Conservation (phyloP, 2,888 invertebrate genomes). For the Cotesia congregata region DNA sequence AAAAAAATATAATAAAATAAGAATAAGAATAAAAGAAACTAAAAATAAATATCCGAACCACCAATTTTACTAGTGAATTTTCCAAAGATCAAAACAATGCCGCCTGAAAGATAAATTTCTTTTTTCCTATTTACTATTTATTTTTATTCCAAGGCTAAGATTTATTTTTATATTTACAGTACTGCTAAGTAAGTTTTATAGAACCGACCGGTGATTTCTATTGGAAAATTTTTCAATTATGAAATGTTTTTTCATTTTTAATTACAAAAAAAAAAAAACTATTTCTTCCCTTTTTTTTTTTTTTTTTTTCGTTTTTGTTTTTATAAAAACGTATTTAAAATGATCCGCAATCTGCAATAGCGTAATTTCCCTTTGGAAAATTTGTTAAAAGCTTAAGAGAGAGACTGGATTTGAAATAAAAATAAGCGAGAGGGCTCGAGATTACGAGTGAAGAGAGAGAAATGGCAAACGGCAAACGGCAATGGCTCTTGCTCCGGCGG, state of each 20-base stretch:
- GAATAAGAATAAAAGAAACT: slow-evolving; percentile 26
- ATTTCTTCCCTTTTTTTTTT: not conserved
- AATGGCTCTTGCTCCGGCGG: slow-evolving; percentile 44
- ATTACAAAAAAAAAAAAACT: not conserved
- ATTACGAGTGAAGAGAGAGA: slow-evolving; percentile 37
- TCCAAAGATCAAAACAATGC: slow-evolving; percentile 19
- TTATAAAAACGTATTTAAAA: not conserved
- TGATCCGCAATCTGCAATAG: not conserved
- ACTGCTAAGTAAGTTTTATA: no score
- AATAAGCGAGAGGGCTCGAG: slow-evolving; percentile 46
- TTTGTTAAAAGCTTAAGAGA: slow-evolving; percentile 20
- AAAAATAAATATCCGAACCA: not conserved
- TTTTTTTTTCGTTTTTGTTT: not conserved
- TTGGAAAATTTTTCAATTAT: no score
- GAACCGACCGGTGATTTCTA: no score
- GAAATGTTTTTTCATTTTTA: not conserved
- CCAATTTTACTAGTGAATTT: not conserved
- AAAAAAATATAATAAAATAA: slow-evolving; percentile 32
- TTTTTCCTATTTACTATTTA: not conserved
- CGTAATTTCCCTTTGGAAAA: slow-evolving; percentile 1
- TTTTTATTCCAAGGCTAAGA: not conserved
- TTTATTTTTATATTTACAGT: not conserved
- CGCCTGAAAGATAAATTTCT: not conserved
- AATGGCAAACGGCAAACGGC: not conserved
- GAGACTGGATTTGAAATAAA: slow-evolving; percentile 46